Evolutionary conservation across 2,888 invertebrate species (phyloP), one percentile per base, ranked within the genome.

Genomic region (Heliconius charithonia): DNA sequence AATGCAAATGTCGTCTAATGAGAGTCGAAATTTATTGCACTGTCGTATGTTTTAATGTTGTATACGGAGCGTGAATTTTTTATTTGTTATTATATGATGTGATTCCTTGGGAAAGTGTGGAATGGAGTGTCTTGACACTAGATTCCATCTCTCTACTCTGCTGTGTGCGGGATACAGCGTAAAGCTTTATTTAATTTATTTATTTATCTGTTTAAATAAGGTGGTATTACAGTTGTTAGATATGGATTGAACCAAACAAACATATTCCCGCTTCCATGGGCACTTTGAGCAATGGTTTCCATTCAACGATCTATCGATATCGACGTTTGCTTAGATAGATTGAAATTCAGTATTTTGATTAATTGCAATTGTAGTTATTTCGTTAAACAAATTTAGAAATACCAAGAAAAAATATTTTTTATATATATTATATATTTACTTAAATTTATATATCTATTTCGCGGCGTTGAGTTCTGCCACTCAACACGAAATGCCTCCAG

Each of bases 1-100:
- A 87, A 89, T 86, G 85, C 85, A 82, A 69, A 75, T 79, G 76
- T 78, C 79, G 81, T 83, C 80, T 84, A 82, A 84, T 83, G 81
- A 80, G 75, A 75, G 78, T 72, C 80, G 78, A 79, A 81, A 75
- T 75, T 71, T 73, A 76, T 79, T 51, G 73, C 59, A 56, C 41
- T 69, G 29, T n/a, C 19, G 37, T 77, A n/a, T 6, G 45, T 59
- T 41, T 25, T 59, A 69, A 59, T 37, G 51, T 29, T 16, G 32
- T 32, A 19, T 67, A 51, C 51, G 76, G 22, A 45, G 27, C n/a
- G 25, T 76, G 32, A 32, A 72, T 56, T 70, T 12, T 10, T 65
- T 66, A 32, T 32, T 67, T 67, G 67, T 67, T 27, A 63, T 63
- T 63, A 27, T 63, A 67, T 7, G 22, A 25, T n/a, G 37, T 10